Percentiles rank a stretch among this genome's conserved stretches.
Conservation (phyloP, 2,888 invertebrate species). For the Dryocosmus kuriphilus region DNA sequence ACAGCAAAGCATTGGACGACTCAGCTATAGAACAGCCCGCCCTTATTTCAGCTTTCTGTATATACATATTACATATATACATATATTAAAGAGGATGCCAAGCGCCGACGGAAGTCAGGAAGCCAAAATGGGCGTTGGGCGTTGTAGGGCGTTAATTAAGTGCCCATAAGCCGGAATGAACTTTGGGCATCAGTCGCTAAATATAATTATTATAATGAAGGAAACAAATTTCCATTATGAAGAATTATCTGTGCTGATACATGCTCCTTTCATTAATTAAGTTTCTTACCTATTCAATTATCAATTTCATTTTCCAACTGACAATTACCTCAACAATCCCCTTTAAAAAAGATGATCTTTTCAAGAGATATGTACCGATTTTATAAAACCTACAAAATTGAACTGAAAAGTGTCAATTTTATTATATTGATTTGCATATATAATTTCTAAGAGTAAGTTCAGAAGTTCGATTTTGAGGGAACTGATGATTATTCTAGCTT, state of each 20-base stretch:
- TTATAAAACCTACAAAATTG: no score
- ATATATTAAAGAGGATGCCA: conserved; percentile 33
- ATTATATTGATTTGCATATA: no score
- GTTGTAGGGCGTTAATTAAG: conserved; percentile 72
- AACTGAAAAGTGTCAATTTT: no score
- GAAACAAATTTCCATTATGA: no score
- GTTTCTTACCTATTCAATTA: no score
- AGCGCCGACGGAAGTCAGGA: conserved; percentile 56
- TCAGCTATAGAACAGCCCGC: neutral
- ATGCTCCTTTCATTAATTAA: no score
- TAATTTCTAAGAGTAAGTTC: neutral
- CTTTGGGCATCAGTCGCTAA: conserved; percentile 55
- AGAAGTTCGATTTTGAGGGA: conserved; percentile 50
- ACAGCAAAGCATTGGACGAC: conserved; percentile 6
- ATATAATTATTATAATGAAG: no score
- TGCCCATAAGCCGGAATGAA: conserved; percentile 67
- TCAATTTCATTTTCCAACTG: no score
- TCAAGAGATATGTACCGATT: no score
- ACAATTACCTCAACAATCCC: no score
- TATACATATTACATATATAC: conserved; percentile 3
- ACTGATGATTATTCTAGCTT: conserved; percentile 62
- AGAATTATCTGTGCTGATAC: no score
- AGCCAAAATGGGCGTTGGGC: conserved; percentile 57
- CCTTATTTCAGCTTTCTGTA: conserved; percentile 4
- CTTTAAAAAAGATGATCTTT: no score